Conservation (phyloP, 2,797 vertebrate species). For the Ceyx erithaca region DNA sequence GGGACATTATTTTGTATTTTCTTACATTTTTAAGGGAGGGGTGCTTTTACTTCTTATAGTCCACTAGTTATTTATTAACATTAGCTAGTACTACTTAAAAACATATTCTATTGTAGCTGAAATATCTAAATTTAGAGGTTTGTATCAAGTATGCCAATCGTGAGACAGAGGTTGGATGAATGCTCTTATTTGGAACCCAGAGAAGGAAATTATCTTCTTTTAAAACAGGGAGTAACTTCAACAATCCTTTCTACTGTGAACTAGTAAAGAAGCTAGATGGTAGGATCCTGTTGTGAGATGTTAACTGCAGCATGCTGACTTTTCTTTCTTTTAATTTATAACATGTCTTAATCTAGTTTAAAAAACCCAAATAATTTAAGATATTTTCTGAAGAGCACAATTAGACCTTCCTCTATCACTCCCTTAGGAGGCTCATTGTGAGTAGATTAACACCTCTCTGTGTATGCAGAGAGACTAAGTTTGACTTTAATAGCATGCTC, state of each 20-base stretch:
- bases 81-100: background rate
- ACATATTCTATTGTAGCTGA: background rate
- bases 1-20: background rate
- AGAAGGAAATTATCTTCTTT: background rate
- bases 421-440: background rate
- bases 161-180: background rate
- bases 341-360: background rate
- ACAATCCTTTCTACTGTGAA: background rate
- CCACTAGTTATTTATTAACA: background rate
- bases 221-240: background rate
- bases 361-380: background rate
- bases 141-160: background rate
- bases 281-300: background rate
- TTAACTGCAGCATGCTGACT: background rate
- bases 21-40: background rate
- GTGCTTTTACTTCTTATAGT: background rate
- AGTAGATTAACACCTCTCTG: background rate
- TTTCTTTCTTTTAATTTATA: background rate
- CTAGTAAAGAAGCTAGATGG: background rate
- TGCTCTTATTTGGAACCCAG: background rate
- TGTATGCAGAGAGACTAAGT: background rate
- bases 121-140: background rate
- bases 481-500: background rate
- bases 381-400: background rate
- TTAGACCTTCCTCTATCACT: background rate